A percentile compares a stretch with the other conserved stretches of the same genome.
phyloP scores from a whole-genome alignment of 1,140 invertebrate genomes.

The Apis cerana region DNA sequence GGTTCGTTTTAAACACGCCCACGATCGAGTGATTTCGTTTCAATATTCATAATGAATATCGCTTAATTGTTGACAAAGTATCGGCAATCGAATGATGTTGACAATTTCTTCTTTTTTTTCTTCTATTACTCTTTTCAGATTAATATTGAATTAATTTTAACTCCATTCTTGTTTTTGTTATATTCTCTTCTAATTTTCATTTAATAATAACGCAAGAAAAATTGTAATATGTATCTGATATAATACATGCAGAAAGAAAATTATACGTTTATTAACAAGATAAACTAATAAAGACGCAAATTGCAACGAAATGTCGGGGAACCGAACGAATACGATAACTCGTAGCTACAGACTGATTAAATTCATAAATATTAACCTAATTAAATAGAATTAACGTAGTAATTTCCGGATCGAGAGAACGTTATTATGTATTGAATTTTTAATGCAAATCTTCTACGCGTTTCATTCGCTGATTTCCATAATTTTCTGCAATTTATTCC shows the following conservation, averaged over 20 bases:
- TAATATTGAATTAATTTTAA: neutral
- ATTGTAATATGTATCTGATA: too few species aligned
- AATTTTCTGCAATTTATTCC: neutral
- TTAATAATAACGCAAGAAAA: too few species aligned
- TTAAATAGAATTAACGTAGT: constrained; percentile 1
- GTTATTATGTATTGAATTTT: neutral
- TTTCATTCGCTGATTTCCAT: neutral
- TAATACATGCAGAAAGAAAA: neutral
- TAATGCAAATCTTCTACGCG: too few species aligned
- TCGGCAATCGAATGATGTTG: neutral
- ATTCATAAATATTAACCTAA: neutral
- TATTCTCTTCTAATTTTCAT: neutral
- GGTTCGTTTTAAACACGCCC: constrained; percentile 17
- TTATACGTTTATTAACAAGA: neutral
- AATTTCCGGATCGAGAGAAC: neutral
- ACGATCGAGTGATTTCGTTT: constrained; percentile 52
- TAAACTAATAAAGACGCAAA: neutral
- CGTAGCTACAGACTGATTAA: neutral
- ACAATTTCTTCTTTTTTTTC: neutral
- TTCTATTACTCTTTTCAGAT: neutral
- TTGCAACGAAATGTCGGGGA: neutral
- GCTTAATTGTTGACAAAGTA: constrained; percentile 57
- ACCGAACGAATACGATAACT: too few species aligned
- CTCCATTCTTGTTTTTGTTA: neutral
- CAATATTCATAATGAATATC: constrained; percentile 38